Base-by-base conservation (phyloP, 2,113 vertebrate species). In the Catharus bicknelli region DNA sequence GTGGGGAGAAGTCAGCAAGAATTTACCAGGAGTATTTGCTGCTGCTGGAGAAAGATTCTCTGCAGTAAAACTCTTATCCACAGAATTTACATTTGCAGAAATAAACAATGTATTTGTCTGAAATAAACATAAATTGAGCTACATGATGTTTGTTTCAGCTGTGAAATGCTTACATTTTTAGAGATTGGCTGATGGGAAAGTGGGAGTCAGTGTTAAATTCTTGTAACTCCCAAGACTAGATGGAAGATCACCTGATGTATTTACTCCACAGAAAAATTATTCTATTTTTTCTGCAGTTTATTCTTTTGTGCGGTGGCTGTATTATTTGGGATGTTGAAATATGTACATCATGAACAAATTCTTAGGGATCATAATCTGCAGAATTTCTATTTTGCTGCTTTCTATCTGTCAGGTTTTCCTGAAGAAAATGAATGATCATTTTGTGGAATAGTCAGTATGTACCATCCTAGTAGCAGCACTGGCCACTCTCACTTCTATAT, bases 1-100 rank as follows among this genome's bases (percentile, higher is more conserved):
- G 48, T 0, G 5, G 27, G 4, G 30, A 80, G 13, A n/a, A 22
- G 20, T 29, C 0, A 0, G 16, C 15, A 59, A 32, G 11, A 29
- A 54, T 48, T 66, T 70, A 34, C 4, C 21, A 30, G 38, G 30
- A 7, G 5, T 32, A n/a, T 75, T 62, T 86, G 11, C 16, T 75
- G 30, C 66, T 70, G 23, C n/a, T 85, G 40, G 25, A 57, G 34
- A 61, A 81, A 75, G 30, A 45, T 18, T 67, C 32, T 63, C 26
- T 75, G 14, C 57, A 72, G 18, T 61, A 68, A 64, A 63, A 51
- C 15, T 34, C 43, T 43, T 32, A 57, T 48, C 6, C 16, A 34
- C 81, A 23, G 27, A 72, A 50, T 66, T 79, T 68, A 43, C 1
- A 0, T 81, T 53, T 34, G 20, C n/a, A 82, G 74, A 89, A 84